Conservation (phyloP, 2,888 invertebrate genomes). For the Lysandra bellargus region DNA sequence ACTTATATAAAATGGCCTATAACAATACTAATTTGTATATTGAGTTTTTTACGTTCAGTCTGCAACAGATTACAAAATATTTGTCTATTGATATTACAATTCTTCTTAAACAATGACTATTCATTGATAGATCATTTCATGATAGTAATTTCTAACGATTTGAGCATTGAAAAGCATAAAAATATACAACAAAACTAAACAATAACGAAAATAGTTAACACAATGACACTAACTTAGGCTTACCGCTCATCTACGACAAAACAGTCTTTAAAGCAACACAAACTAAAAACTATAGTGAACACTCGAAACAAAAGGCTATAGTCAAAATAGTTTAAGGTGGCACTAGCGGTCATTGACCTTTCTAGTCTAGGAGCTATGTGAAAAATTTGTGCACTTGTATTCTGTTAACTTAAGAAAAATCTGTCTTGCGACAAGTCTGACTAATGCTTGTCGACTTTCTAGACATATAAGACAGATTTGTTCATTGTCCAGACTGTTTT, state of each 20-base stretch:
- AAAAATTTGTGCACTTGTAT: too few relatives aligned
- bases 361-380: too few relatives aligned
- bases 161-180: slow-evolving; percentile 60
- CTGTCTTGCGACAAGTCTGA: not conserved
- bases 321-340: too few relatives aligned
- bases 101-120: slow-evolving; percentile 8
- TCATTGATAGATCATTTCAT: slow-evolving; percentile 34
- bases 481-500: not conserved
- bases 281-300: too few relatives aligned
- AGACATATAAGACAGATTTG: not conserved
- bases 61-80: not conserved
- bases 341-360: too few relatives aligned
- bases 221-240: slow-evolving; percentile 50
- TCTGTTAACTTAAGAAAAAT: too few relatives aligned
- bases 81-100: slow-evolving; percentile 14
- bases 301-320: too few relatives aligned
- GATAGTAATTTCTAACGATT: slow-evolving; percentile 42
- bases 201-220: slow-evolving; percentile 64
- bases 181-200: slow-evolving; percentile 65
- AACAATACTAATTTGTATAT: not conserved
- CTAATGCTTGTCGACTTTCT: not conserved
- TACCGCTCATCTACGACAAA: slow-evolving; percentile 40
- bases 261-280: not conserved
- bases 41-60: not conserved
- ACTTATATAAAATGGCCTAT: slow-evolving; percentile 21